These are phyloP conservation scores for Nettapus auritus DNA, from an alignment of 2,113 vertebrate species.

Conservation along the genomic window DNA sequence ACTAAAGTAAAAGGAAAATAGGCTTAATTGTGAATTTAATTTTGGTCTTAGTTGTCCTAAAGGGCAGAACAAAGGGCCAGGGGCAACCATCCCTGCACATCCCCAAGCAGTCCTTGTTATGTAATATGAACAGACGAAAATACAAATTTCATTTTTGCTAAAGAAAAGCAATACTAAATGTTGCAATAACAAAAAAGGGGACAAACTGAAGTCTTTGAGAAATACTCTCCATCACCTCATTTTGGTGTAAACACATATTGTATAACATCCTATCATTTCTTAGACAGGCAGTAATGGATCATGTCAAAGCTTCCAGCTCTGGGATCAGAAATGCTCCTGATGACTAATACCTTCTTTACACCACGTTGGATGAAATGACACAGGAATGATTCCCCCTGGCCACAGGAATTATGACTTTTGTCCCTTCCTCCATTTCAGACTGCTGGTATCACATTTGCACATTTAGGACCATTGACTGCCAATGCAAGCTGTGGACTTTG, in stretches of 20 bases:
- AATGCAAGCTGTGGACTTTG: background rate
- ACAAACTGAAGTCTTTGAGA: background rate
- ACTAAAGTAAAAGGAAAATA: background rate
- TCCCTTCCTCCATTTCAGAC: background rate
- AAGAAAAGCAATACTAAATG: background rate
- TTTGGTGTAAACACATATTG: rapidly evolving
- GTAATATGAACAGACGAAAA: background rate
- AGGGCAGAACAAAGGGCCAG: background rate
- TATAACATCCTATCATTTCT: background rate
- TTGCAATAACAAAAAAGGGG: background rate
- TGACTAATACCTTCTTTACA: background rate
- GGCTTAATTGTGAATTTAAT: background rate
- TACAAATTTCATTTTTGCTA: background rate
- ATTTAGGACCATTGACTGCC: background rate
- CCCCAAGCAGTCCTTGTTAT: background rate
- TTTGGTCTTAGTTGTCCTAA: background rate
- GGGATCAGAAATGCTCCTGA: rapidly evolving
- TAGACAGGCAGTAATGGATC: background rate
- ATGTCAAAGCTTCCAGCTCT: background rate
- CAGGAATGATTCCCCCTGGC: rapidly evolving
- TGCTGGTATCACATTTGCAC: background rate
- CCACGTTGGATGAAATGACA: background rate
- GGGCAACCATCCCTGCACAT: background rate
- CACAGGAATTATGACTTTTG: background rate
- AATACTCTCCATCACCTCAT: background rate